phyloP scores from a whole-genome alignment of 2,113 vertebrate species.

The Phylloscopus whistleri region DNA sequence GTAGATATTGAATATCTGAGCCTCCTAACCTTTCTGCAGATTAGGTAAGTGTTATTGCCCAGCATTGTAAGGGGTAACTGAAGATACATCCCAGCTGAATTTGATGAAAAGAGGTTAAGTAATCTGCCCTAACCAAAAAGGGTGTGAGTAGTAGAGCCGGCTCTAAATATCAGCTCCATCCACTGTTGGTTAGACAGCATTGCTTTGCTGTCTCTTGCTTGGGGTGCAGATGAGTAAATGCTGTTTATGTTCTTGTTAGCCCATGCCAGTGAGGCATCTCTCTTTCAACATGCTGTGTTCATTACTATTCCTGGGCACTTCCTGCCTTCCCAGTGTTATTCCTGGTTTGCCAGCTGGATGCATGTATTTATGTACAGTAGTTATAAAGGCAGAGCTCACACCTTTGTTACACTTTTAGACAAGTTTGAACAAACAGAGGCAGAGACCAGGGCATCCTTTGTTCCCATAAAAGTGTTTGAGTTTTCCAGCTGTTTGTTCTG shows the following conservation, averaged over 20 bases:
- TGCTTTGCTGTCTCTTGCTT: not conserved
- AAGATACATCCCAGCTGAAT: not conserved
- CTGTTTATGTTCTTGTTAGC: not conserved
- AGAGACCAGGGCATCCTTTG: not conserved
- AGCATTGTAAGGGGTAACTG: not conserved
- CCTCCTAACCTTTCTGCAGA: not conserved
- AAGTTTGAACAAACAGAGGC: not conserved
- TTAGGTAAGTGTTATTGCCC: slow-evolving; percentile 29
- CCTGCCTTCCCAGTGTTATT: not conserved
- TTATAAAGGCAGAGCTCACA: not conserved
- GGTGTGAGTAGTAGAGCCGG: not conserved
- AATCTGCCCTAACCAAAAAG: not conserved
- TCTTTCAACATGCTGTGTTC: not conserved
- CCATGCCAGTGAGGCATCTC: not conserved
- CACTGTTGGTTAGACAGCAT: not conserved
- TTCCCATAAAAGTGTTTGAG: not conserved
- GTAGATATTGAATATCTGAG: slow-evolving; percentile 28
- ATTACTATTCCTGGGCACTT: not conserved
- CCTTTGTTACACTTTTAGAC: not conserved
- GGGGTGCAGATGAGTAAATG: not conserved
- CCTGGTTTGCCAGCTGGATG: not conserved
- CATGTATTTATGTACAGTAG: not conserved
- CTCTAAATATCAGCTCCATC: not conserved
- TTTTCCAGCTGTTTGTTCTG: not conserved
- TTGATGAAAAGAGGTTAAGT: slow-evolving; percentile 13